Base-by-base conservation (phyloP, 2,113 vertebrate genomes). In the Athene noctua region DNA sequence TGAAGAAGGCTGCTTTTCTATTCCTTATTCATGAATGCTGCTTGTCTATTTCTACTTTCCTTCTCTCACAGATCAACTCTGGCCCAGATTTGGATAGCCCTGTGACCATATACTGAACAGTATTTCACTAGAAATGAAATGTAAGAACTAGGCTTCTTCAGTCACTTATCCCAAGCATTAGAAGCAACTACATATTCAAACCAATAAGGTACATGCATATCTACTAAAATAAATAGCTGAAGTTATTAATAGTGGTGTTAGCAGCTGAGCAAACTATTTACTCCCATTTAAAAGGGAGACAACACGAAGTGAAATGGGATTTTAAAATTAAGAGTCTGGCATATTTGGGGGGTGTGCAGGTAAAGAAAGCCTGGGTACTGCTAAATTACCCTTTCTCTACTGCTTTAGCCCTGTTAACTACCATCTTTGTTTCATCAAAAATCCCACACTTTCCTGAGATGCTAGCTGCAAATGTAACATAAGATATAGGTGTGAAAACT, bases 121-220 rank as follows among this genome's bases (percentile, higher is more conserved):
- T 32, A 16, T 80, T 80, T 47, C 62, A 72, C 34, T 3, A 86
- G n/a, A 44, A 80, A 80, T 15, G 13, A 10, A 49, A 57, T n/a
- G 4, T 0, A 78, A 71, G 42, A 79, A 85, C 4, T 9, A 38
- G 34, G 11, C 21, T 80, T 49, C 52, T 75, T 77, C 58, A 80
- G 34, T 25, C 61, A 80, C 7, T 80, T 58, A 46, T 20, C 21
- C 6, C 11, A 63, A 38, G 47, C 4, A 30, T 47, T 17, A 52
- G 34, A 10, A 10, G 16, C 34, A 86, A 32, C 12, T 73, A n/a
- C 9, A 52, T 2, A 0, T 17, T 61, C 12, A 11, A 55, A 5
- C 10, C 40, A 74, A 5, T 6, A 66, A 71, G 19, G 8, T 36
- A 73, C 46, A 81, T 2, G 18, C 2, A 0, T 0, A 68, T 17